Conservation (phyloP, 2,113 vertebrate genomes). For the Brienomyrus longianalis region DNA sequence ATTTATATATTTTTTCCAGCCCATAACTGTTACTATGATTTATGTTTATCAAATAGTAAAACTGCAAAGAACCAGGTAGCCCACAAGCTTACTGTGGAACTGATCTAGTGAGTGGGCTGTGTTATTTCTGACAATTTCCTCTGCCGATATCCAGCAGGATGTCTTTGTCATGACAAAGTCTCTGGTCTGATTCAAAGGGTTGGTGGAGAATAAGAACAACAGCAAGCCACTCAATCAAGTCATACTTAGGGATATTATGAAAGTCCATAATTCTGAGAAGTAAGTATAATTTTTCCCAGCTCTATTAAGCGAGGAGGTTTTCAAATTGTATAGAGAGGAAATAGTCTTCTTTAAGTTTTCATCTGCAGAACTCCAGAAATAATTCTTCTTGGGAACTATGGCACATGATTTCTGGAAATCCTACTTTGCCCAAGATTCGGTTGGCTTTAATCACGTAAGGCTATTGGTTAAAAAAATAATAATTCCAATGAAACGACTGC, state of each 20-base stretch:
- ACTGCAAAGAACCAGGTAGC: not conserved
- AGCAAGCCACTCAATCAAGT: not conserved
- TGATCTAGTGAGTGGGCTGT: not conserved
- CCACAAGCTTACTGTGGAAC: not conserved
- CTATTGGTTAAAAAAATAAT: not conserved
- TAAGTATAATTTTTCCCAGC: not conserved
- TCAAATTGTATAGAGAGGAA: not conserved
- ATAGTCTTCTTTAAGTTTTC: not conserved
- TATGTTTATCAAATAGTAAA: not conserved
- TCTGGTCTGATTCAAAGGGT: not conserved
- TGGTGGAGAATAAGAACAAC: not conserved
- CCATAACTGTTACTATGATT: not conserved
- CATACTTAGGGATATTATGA: not conserved
- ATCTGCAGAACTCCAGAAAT: not conserved
- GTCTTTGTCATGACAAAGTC: constrained; percentile 7
- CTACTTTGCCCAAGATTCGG: not conserved
- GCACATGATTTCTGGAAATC: not conserved
- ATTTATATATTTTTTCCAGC: not conserved
- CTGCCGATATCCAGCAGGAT: not conserved
- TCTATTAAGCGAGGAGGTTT: not conserved
- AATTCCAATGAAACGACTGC: not conserved
- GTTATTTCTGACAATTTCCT: not conserved
- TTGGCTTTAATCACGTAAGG: not conserved
- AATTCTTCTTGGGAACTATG: not conserved
- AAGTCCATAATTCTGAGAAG: not conserved